Conservation (phyloP, 2,113 vertebrate genomes). For the Lepus americanus region DNA sequence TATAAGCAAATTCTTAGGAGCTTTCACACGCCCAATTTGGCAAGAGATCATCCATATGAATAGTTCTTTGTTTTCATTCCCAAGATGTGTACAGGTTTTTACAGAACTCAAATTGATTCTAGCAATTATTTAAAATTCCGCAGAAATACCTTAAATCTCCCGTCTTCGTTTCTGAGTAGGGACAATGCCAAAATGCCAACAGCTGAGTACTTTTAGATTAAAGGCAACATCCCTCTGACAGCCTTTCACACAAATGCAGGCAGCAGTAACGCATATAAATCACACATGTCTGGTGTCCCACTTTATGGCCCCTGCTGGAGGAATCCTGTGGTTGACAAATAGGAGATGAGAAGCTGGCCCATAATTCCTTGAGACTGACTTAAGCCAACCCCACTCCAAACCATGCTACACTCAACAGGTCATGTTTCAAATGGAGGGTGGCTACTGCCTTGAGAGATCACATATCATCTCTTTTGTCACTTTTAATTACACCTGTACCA, state of each 20-base stretch:
- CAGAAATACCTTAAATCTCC: constrained; percentile 83
- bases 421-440: constrained; percentile 39
- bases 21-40: constrained; percentile 76
- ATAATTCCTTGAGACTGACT: constrained; percentile 57
- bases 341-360: neutral
- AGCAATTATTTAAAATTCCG: constrained; percentile 86
- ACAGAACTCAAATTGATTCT: constrained; percentile 81
- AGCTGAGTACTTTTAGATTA: constrained; percentile 68
- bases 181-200: constrained; percentile 68
- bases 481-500: constrained; percentile 64
- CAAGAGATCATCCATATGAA: constrained; percentile 81
- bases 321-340: constrained; percentile 33
- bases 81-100: constrained; percentile 83
- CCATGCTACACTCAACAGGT: neutral
- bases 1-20: constrained; percentile 82
- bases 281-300: neutral
- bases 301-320: neutral
- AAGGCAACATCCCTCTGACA: constrained; percentile 56
- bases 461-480: constrained; percentile 60
- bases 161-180: constrained; percentile 67
- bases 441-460: constrained; percentile 49
- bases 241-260: constrained; percentile 52
- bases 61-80: constrained; percentile 86
- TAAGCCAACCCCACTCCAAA: constrained; percentile 37
- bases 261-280: constrained; percentile 56